Conservation (phyloP, 2,113 vertebrate genomes). For the Apaloderma vittatum region DNA sequence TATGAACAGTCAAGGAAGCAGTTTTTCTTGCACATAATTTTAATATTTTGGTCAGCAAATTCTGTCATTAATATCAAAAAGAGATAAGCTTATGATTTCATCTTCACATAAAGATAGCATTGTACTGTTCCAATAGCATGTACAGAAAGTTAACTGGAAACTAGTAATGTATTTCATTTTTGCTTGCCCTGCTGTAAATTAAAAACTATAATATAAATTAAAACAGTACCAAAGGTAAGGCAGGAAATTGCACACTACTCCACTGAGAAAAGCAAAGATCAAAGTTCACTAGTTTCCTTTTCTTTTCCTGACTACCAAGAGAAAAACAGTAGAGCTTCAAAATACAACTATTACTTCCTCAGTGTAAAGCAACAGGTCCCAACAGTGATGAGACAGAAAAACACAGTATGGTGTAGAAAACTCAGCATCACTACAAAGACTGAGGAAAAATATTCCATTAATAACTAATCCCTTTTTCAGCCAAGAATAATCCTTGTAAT, state of each 20-base stretch:
- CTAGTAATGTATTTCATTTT: conserved; percentile 34
- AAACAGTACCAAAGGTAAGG: conserved; percentile 39
- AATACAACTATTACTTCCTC: not conserved
- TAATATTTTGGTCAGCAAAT: not conserved
- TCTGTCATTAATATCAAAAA: conserved; percentile 29
- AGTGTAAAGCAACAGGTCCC: not conserved
- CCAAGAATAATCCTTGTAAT: not conserved
- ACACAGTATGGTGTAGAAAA: not conserved
- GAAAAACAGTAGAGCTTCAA: not conserved
- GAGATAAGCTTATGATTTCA: conserved; percentile 14
- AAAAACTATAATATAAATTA: conserved; percentile 29
- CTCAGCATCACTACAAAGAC: not conserved
- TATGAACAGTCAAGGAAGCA: not conserved
- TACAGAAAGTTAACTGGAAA: conserved; percentile 29
- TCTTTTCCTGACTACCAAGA: not conserved
- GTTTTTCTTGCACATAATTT: not conserved
- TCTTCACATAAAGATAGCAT: not conserved
- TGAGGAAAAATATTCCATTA: not conserved
- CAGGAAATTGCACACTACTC: not conserved
- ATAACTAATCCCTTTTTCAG: not conserved
- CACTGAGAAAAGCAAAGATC: not conserved
- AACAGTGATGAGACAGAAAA: not conserved
- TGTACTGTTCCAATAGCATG: not conserved
- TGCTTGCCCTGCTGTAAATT: conserved; percentile 35
- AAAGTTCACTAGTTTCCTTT: not conserved